Evolutionary conservation across 1,140 invertebrate genomes (phyloP), one percentile per base, ranked within the genome.

Genomic region (Drosophila aff.): DNA sequence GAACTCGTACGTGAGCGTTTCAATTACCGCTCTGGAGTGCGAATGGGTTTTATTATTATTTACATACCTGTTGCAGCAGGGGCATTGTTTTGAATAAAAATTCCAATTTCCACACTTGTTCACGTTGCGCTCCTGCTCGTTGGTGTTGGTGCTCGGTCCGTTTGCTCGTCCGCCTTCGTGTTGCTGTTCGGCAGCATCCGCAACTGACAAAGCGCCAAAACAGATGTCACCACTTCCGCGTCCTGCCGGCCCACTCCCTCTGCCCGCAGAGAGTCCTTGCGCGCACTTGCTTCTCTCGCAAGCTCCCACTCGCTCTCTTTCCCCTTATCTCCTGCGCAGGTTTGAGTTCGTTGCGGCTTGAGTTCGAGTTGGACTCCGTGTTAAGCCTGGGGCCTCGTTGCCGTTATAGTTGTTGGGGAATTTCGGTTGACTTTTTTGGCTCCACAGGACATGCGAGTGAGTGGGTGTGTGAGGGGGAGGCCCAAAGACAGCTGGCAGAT

Each of bases 51-150:
- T 91, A 84, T 91, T 91, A 84, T 91, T 91, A 91, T 92, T 92
- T 92, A 92, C 91, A 92, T 92, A 92, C 91, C 91, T 92, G 91
- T 92, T 92, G 91, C 91, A 92, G 87, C 85, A 85, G 75, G 66
- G 91, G 91, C 91, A 92, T 92, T 92, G 91, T 92, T 92, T 92
- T 92, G 91, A 92, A 92, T 92, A 92, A 92, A 92, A 92, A 92
- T 92, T 91, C 91, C 91, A 92, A 92, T 92, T 92, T 90, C 91
- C 86, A 92, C 91, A 91, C 86, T 89, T 91, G 87, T 79, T 77
- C 76, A 67, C 79, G 77, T 79, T 74, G 71, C 57, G 26, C 74
- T 57, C 55, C 50, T 49, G 41, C 44, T 61, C 36, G 72, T 33
- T 46, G n/a, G 40, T 41, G 43, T 46, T 46, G 47, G 52, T 41